These are phyloP conservation scores for Sciurus niger DNA, from an alignment of 2,113 vertebrate species.

Conservation along the genomic window DNA sequence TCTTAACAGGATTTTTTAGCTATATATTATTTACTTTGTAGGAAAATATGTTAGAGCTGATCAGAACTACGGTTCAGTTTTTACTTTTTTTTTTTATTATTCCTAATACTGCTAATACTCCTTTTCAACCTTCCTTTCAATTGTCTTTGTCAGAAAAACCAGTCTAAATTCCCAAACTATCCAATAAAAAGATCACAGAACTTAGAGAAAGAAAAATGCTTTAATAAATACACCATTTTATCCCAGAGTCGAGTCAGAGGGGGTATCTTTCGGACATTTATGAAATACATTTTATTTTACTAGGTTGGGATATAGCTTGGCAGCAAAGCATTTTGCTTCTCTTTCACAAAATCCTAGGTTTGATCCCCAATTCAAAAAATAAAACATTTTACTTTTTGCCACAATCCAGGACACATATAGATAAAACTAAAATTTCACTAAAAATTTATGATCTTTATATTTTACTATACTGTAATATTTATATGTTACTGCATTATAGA, in stretches of 20 bases:
- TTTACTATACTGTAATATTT: too few relatives aligned
- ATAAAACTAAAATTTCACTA: too few relatives aligned
- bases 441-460: too few relatives aligned
- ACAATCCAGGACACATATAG: neutral
- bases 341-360: too few relatives aligned
- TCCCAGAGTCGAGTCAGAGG: neutral
- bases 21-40: neutral
- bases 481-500: too few relatives aligned
- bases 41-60: neutral
- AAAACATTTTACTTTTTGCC: neutral
- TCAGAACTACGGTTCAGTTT: neutral
- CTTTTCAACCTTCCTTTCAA: neutral
- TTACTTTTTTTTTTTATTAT: neutral
- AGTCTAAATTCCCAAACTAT: neutral
- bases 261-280: neutral
- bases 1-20: neutral
- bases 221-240: neutral
- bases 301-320: too few relatives aligned
- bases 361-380: too few relatives aligned
- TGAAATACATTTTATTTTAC: conserved; percentile 39
- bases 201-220: neutral
- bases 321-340: too few relatives aligned
- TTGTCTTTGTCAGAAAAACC: neutral
- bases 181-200: neutral
- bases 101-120: conserved; percentile 10